Evolutionary conservation across 2,888 invertebrate species (phyloP).

Genomic region (Campoplex capitator): DNA sequence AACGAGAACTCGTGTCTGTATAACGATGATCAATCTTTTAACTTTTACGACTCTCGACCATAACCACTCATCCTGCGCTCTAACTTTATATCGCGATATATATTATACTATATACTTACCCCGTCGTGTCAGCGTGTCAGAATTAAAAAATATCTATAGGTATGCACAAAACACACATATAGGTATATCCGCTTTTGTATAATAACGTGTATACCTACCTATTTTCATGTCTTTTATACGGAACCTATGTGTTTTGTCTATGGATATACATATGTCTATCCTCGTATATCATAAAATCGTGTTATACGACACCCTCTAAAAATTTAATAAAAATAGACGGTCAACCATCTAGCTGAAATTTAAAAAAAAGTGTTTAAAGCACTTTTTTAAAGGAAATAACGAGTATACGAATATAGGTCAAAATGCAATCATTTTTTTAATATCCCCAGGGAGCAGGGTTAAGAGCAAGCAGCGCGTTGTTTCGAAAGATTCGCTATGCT

Average conservation of each 20-base stretch:
- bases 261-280: too few relatives aligned
- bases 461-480: neutral
- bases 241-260: too few relatives aligned
- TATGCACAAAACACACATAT: too few relatives aligned
- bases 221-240: neutral
- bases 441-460: neutral
- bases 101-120: too few relatives aligned
- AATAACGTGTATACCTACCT: too few relatives aligned
- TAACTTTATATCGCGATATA: slow-evolving; percentile 27
- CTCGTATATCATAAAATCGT: neutral
- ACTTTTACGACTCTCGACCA: slow-evolving; percentile 31
- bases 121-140: neutral
- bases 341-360: neutral
- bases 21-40: slow-evolving; percentile 36
- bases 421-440: slow-evolving; percentile 1
- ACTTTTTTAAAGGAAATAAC: neutral
- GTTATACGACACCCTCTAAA: neutral
- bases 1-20: neutral
- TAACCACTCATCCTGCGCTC: neutral
- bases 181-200: too few relatives aligned
- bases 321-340: slow-evolving; percentile 8
- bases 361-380: neutral
- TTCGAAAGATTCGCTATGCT: too few relatives aligned
- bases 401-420: neutral
- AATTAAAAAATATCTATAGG: neutral